These are phyloP conservation scores for Tenualosa ilisha DNA, from an alignment of 2,797 vertebrate species.

Conservation along the genomic window DNA sequence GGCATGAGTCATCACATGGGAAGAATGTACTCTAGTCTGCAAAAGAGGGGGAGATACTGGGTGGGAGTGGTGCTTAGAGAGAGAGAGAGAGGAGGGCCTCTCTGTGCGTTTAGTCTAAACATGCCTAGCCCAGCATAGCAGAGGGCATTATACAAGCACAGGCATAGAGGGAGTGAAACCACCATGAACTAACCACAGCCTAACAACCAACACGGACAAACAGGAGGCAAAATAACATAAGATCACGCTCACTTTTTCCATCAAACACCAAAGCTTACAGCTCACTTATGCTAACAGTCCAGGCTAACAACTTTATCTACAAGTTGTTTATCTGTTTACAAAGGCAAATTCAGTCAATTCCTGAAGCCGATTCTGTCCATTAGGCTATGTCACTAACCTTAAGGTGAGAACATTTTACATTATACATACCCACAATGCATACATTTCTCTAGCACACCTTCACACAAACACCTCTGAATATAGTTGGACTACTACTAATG, in stretches of 20 bases:
- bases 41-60: neutral
- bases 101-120: slow-evolving; percentile 15
- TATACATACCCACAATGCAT: neutral
- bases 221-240: neutral
- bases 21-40: neutral
- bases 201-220: neutral
- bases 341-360: neutral
- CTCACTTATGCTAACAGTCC: neutral
- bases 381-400: neutral
- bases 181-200: neutral
- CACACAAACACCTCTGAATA: neutral
- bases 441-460: no score
- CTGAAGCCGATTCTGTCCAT: neutral
- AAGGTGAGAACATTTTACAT: neutral
- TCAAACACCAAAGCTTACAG: neutral
- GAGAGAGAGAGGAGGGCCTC: slow-evolving; percentile 1
- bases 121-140: neutral
- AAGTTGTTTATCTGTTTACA: neutral
- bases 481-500: neutral
- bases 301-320: neutral
- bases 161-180: neutral
- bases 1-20: slow-evolving; percentile 26
- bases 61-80: neutral
- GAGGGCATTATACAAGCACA: neutral
- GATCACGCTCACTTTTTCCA: neutral